phyloP scores from a whole-genome alignment of 2,888 invertebrate species.

The Eupithecia abbreviata region DNA sequence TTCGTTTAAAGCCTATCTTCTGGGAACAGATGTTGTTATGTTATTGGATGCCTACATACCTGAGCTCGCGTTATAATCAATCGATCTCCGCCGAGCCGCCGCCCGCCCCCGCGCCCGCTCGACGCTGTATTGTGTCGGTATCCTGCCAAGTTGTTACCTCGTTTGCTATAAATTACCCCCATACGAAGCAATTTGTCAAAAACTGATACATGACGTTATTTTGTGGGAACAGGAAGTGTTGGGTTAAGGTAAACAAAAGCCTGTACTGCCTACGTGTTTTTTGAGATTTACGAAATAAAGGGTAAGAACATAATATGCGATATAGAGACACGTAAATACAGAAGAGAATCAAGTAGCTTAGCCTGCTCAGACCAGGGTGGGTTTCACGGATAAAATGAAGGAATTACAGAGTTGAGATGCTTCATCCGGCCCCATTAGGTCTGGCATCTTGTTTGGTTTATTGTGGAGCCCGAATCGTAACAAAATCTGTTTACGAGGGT shows the following conservation, averaged over 20 bases:
- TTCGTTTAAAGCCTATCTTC: not conserved
- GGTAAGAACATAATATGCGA: not conserved
- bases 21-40: not conserved
- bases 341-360: not conserved
- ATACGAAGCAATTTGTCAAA: constrained; percentile 16
- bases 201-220: constrained; percentile 21
- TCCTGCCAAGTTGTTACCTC: constrained; percentile 3
- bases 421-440: not conserved
- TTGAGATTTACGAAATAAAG: not conserved
- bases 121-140: not conserved
- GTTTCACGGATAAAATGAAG: not conserved
- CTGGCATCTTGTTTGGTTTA: constrained; percentile 12
- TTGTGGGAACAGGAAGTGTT: constrained; percentile 3
- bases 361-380: not conserved
- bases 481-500: constrained; percentile 16
- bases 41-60: not conserved
- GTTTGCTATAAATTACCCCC: not conserved
- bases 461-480: constrained; percentile 14
- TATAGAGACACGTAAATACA: not conserved
- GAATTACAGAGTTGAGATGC: not conserved
- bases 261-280: not conserved
- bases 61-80: not conserved
- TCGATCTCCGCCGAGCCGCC: not conserved
- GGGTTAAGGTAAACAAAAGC: not conserved
- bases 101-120: not conserved